Base-by-base conservation (phyloP, 92 coral and sea anemone species). In the Hydrozoanthus gracilis region DNA sequence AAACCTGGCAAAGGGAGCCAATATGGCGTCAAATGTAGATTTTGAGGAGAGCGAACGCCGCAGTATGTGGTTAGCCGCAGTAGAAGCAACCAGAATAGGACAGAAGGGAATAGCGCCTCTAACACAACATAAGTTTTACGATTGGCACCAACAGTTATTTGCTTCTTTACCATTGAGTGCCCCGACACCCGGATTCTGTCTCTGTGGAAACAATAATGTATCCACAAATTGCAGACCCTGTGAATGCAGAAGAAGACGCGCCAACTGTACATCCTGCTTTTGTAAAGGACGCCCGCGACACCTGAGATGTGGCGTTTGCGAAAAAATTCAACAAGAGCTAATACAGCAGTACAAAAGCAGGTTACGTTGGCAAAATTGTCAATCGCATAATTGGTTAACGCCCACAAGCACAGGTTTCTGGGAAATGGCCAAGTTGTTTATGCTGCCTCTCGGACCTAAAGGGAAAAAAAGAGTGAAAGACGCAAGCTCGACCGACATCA, bases 11-110 rank as follows among this genome's bases (percentile, higher is more conserved):
- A 27, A 27, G 39, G 39, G n/a, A 27, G 39, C 39, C 39, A 27
- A 27, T 27, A 27, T 27, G 39, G 5, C 44, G 75, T 6, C 75
- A 35, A 70, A 15, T 3, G 0, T 4, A 39, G 9, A 70, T 12
- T 70, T 7, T 70, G 11, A 27, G 45, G 11, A 27, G 45, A 70
- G 50, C 49, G 75, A 70, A 44, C 14, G 50, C 13, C 75, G 2
- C 50, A 39, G n/a, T 7, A 0, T 6, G 12, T 70, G 75, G 75
- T 15, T 70, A 39, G 75, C 75, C n/a, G 75, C 44, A 13, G 75
- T 70, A 14, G 75, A 70, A 14, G 75, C 75, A 44, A 70, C 48
- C 50, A 70, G 75, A 35, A 70, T 70, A 27, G 75, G 48, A 4
- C 49, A 70, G 44, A 70, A 9, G 13, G 75, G 75, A 35, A 70